Conservation (phyloP, 2,888 invertebrate genomes). For the Gerris lacustris region DNA sequence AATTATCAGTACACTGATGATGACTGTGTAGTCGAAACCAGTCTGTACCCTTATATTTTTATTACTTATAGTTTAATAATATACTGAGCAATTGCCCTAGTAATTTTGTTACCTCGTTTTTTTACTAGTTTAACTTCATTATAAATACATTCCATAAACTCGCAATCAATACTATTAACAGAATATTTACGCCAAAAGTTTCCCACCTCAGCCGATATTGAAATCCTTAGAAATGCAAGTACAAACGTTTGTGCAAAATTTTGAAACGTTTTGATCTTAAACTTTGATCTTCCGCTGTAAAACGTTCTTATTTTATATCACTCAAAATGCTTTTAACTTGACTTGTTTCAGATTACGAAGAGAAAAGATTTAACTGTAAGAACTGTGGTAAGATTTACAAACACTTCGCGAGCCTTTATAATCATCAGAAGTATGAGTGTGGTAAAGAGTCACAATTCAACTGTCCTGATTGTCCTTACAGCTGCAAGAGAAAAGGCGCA, state of each 20-base stretch:
- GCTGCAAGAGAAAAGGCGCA: background rate
- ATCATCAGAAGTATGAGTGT: background rate
- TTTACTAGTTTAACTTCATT: too few relatives aligned
- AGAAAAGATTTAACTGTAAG: background rate
- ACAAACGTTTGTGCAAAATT: background rate
- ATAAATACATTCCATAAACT: too few relatives aligned
- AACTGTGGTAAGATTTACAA: background rate
- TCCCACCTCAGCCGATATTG: too few relatives aligned
- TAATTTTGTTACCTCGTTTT: too few relatives aligned
- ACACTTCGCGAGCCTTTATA: background rate
- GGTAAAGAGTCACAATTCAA: background rate
- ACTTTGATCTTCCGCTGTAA: background rate
- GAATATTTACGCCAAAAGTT: too few relatives aligned
- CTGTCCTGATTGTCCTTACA: conserved; percentile 34
- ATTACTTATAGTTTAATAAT: too few relatives aligned
- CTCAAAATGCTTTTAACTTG: background rate
- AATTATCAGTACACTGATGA: too few relatives aligned
- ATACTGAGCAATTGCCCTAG: too few relatives aligned
- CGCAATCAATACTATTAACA: too few relatives aligned
- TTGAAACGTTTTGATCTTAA: background rate
- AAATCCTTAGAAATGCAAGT: background rate
- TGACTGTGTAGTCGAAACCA: too few relatives aligned
- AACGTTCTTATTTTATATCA: background rate
- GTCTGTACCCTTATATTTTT: too few relatives aligned
- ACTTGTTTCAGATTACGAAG: background rate